Percentiles rank a stretch among this genome's conserved stretches.
These are phyloP conservation scores for Brachionus calyciflorus DNA, from an alignment of 1,140 invertebrate genomes.

Conservation along the genomic window DNA sequence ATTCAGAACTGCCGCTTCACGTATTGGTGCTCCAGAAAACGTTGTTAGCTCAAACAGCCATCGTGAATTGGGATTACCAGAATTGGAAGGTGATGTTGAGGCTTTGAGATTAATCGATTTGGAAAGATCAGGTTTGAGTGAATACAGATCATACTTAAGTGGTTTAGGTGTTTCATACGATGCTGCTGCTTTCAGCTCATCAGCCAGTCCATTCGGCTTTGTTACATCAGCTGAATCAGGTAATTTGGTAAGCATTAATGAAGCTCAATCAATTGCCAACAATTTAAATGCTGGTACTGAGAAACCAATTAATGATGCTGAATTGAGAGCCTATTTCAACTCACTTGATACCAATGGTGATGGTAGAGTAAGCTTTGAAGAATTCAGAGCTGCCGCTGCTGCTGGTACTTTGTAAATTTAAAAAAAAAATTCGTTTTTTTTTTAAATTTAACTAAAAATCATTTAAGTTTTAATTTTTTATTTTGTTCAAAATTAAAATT, in stretches of 20 bases:
- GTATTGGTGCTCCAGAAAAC: constrained; percentile 31
- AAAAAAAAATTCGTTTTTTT: too few relatives aligned
- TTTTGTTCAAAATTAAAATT: too few relatives aligned
- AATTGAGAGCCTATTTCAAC: constrained; percentile 29
- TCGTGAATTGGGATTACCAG: constrained; percentile 5
- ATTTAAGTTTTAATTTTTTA: too few relatives aligned
- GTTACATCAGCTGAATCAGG: constrained; percentile 10
- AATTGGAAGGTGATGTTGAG: constrained; percentile 41
- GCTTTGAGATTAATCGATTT: constrained; percentile 39
- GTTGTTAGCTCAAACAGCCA: background rate
- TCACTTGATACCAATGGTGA: constrained; percentile 20
- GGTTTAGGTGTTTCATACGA: constrained; percentile 16
- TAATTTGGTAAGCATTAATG: background rate
- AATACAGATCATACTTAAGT: constrained; percentile 31
- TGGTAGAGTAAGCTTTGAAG: constrained; percentile 4
- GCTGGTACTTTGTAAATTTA: background rate
- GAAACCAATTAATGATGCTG: constrained; percentile 9
- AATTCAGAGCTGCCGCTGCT: constrained; percentile 18
- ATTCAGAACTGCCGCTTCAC: background rate
- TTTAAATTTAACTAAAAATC: too few relatives aligned
- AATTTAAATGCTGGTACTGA: constrained; percentile 8
- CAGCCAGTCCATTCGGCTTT: background rate
- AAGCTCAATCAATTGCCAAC: constrained; percentile 38
- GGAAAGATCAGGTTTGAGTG: constrained; percentile 18
- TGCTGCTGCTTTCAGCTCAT: constrained; percentile 18